Evolutionary conservation across 2,113 vertebrate genomes (phyloP), one percentile per base, ranked within the genome.

Genomic region (Zingel zingel): DNA sequence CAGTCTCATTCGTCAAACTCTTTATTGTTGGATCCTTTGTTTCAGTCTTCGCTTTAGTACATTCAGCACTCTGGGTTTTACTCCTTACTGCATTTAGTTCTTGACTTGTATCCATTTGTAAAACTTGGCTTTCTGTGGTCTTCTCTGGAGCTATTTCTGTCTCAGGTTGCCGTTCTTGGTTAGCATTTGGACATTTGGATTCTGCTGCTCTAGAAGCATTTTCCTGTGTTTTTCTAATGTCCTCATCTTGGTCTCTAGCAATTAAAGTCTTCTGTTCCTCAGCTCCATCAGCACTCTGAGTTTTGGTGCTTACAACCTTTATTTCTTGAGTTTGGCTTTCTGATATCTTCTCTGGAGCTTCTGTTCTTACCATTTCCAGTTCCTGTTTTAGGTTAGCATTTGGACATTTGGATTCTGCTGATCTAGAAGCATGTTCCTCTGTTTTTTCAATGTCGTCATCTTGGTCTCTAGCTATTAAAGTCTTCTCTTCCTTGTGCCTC

Each of bases 291-390:
- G 9, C 10, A 19, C 0, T 4, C 11, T n/a, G 6, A 57, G 62
- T 53, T 59, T 39, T 23, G 33, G 36, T 10, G 11, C 2, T 36
- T 0, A 53, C 3, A 27, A 14, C 36, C 10, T 51, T 67, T 30
- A 1, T 16, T 61, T 56, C 16, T 77, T 63, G 30, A 66, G 13
- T 6, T 73, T 61, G 56, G 8, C 43, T 64, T 6, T 74, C 47
- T 21, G 11, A 27, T 43, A 21, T 48, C 0, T 43, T 84, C 6
- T 33, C n/a, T 18, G 62, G 51, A 81, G 36, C 12, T 53, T 78
- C 0, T 0, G 3, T 39, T 64, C 3, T 62, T n/a, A 27, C 5
- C 0, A 14, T 25, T 5, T 82, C 33, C 48, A 16, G 16, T 66
- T 76, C 16, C 18, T 63, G 23, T 76, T 71, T 59, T 14, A 16